These are phyloP conservation scores for Rhagoletis zephyria DNA, from an alignment of 1,140 invertebrate species.

Conservation along the genomic window DNA sequence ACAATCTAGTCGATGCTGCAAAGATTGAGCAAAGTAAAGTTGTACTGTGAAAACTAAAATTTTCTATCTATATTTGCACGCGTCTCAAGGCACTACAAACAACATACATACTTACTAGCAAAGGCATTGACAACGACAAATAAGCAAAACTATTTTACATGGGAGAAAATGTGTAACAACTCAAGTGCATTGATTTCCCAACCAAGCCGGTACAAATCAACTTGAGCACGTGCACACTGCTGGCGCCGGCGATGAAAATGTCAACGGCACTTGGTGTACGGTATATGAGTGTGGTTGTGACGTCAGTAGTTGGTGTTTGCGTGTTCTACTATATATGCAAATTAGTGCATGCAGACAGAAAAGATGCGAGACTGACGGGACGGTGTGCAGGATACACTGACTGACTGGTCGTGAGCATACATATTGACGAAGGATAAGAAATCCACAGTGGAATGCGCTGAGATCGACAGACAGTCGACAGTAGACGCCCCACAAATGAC, in stretches of 20 bases:
- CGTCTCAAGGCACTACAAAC: no score
- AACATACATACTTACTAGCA: not conserved
- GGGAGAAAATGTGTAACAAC: slow-evolving; percentile 7
- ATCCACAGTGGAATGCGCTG: not conserved
- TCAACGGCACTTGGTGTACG: slow-evolving; percentile 37
- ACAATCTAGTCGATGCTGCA: not conserved
- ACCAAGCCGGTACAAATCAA: not conserved
- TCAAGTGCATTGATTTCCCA: slow-evolving; percentile 40
- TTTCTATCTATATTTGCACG: not conserved
- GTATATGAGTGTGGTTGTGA: not conserved
- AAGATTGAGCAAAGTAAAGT: not conserved
- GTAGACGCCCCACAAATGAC: not conserved
- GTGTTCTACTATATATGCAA: not conserved
- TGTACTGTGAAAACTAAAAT: not conserved
- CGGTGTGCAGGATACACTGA: not conserved
- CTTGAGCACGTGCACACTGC: slow-evolving; percentile 14
- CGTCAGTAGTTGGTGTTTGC: not conserved
- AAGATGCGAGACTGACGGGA: not conserved
- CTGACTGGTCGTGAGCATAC: no score
- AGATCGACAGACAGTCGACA: not conserved
- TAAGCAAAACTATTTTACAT: slow-evolving; percentile 30
- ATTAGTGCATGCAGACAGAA: not conserved
- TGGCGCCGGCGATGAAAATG: slow-evolving; percentile 31
- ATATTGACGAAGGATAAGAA: not conserved
- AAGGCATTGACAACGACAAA: not conserved